These are phyloP conservation scores for Lasaia peninsularis DNA, from an alignment of 1,140 invertebrate species.

Conservation along the genomic window DNA sequence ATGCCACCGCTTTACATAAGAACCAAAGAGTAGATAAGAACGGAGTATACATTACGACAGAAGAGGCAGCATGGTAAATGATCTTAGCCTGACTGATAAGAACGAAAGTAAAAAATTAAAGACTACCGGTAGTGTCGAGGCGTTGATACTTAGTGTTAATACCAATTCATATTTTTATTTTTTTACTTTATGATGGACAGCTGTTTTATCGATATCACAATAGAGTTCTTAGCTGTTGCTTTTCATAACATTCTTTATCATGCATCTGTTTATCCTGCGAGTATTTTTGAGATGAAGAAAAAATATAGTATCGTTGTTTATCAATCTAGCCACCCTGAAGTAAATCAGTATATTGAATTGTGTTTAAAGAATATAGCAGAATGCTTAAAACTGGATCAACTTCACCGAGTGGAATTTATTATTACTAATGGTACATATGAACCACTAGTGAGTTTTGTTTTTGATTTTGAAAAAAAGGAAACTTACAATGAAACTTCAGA, in stretches of 20 bases:
- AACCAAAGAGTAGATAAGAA: too few species aligned
- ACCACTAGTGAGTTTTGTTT: conserved; percentile 77
- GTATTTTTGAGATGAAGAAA: conserved; percentile 78
- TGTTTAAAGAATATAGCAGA: conserved; percentile 65
- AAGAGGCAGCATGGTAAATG: too few species aligned
- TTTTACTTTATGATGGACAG: conserved; percentile 43
- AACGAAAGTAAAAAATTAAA: too few species aligned
- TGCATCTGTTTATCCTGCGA: conserved; percentile 78
- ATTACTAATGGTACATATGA: conserved; percentile 45
- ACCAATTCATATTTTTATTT: conserved; percentile 14
- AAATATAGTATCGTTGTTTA: conserved; percentile 78
- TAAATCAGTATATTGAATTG: conserved; percentile 79
- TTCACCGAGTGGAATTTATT: conserved; percentile 72
- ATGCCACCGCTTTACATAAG: too few species aligned
- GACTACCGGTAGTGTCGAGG: too few species aligned
- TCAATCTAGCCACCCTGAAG: conserved; percentile 78
- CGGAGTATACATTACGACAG: too few species aligned
- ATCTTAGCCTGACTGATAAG: too few species aligned
- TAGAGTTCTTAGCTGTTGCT: conserved; percentile 80
- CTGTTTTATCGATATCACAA: conserved; percentile 56
- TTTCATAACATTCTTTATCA: conserved; percentile 79
- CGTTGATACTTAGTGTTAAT: too few species aligned
- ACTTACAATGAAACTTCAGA: conserved; percentile 55
- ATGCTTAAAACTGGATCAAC: conserved; percentile 62
- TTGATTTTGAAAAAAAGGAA: conserved; percentile 68